Conservation (phyloP, 2,113 vertebrate species). For the Tiliqua scincoides region DNA sequence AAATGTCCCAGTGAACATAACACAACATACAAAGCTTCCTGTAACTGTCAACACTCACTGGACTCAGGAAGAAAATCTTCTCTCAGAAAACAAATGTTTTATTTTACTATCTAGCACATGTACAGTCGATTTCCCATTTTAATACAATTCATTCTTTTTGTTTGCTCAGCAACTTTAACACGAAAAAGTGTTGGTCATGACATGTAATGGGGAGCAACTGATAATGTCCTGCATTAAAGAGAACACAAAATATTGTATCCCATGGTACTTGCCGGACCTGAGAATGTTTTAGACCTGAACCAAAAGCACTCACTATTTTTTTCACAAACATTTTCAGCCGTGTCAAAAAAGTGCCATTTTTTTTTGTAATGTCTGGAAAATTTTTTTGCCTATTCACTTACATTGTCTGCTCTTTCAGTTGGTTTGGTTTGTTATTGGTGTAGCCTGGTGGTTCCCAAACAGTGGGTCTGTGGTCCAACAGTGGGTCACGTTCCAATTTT, state of each 20-base stretch:
- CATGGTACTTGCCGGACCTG: background rate
- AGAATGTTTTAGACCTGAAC: background rate
- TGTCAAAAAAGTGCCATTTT: background rate
- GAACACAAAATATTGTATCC: background rate
- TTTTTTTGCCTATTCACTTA: background rate
- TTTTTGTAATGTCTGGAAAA: no score
- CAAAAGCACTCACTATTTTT: background rate
- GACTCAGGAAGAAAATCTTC: constrained; percentile 44
- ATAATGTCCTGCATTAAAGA: background rate
- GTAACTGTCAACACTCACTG: constrained; percentile 50
- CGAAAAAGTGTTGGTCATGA: background rate
- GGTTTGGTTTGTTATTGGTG: no score
- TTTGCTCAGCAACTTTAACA: constrained; percentile 18
- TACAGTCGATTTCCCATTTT: background rate
- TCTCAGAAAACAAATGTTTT: constrained; percentile 24
- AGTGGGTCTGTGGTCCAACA: no score
- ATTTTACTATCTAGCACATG: constrained; percentile 7
- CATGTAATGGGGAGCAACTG: background rate
- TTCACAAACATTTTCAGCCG: background rate
- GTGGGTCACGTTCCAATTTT: no score
- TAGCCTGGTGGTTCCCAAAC: no score
- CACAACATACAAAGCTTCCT: constrained; percentile 64
- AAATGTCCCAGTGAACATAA: background rate
- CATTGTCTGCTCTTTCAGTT: no score
- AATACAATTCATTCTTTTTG: background rate